A percentile compares a stretch with the other conserved stretches of the same genome.
These are phyloP conservation scores for Rissa tridactyla DNA, from an alignment of 2,113 vertebrate genomes.

Conservation along the genomic window DNA sequence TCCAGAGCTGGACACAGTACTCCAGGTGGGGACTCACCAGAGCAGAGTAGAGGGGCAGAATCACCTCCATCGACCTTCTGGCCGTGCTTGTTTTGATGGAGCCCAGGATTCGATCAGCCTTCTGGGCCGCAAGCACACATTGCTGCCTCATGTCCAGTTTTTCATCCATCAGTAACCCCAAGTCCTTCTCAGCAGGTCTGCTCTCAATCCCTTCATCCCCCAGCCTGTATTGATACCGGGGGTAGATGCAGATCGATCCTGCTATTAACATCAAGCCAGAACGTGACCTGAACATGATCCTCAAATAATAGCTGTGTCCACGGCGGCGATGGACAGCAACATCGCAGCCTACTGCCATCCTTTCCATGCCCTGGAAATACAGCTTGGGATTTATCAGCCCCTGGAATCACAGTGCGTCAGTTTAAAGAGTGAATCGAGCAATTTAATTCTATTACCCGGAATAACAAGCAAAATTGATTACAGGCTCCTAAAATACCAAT, in stretches of 20 bases:
- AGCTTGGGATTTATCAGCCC: neutral
- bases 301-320: neutral
- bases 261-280: neutral
- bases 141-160: too few relatives aligned
- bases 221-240: too few relatives aligned
- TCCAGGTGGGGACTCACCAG: too few relatives aligned
- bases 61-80: too few relatives aligned
- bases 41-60: too few relatives aligned
- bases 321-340: neutral
- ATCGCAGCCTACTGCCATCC: neutral
- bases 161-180: too few relatives aligned
- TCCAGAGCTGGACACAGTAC: too few relatives aligned
- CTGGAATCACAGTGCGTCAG: neutral
- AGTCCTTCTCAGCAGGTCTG: too few relatives aligned
- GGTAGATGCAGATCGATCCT: neutral
- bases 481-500: neutral
- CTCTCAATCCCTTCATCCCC: too few relatives aligned
- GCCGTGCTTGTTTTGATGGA: too few relatives aligned
- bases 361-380: neutral
- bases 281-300: neutral
- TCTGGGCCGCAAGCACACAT: too few relatives aligned
- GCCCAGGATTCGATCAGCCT: too few relatives aligned
- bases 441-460: constrained; percentile 8
- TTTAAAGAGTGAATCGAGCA: constrained; percentile 29
- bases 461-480: constrained; percentile 3